Conservation (phyloP, 2,888 invertebrate species). For the Dolichomitus sp. region DNA sequence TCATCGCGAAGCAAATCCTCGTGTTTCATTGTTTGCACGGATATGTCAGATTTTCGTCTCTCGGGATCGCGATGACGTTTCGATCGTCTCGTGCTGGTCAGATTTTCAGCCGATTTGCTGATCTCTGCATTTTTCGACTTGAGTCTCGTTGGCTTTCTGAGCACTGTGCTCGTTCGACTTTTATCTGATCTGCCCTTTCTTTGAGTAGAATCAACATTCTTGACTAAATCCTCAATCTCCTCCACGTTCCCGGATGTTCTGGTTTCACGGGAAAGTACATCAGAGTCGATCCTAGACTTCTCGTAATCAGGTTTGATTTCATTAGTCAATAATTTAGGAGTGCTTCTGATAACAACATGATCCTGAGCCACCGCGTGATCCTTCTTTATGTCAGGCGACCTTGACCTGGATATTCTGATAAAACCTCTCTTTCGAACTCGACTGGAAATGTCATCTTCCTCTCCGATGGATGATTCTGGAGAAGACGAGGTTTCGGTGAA, state of each 20-base stretch:
- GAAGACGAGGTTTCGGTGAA: constrained; percentile 73
- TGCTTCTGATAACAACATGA: constrained; percentile 39
- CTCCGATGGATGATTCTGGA: constrained; percentile 75
- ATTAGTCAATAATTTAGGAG: constrained; percentile 28
- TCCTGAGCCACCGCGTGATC: constrained; percentile 2
- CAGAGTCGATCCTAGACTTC: not conserved
- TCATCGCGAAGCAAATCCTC: constrained; percentile 76
- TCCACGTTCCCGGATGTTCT: not conserved
- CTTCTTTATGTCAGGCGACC: constrained; percentile 56
- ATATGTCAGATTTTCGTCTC: constrained; percentile 81
- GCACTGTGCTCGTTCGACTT: constrained; percentile 70
- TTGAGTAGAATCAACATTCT: constrained; percentile 16
- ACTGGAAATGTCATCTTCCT: constrained; percentile 57
- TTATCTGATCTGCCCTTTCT: constrained; percentile 56
- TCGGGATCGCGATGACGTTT: constrained; percentile 80
- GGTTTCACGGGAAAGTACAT: not conserved
- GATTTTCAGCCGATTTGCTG: constrained; percentile 81
- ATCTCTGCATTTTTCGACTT: constrained; percentile 79
- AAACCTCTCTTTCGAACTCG: constrained; percentile 56
- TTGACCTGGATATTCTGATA: constrained; percentile 58
- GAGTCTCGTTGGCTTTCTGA: constrained; percentile 77
- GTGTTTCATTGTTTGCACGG: constrained; percentile 75
- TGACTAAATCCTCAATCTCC: not conserved
- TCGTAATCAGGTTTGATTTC: not conserved
- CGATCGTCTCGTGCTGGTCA: constrained; percentile 71